Base-by-base conservation (phyloP, 2,888 invertebrate genomes). In the Lacanobia wlatinum region DNA sequence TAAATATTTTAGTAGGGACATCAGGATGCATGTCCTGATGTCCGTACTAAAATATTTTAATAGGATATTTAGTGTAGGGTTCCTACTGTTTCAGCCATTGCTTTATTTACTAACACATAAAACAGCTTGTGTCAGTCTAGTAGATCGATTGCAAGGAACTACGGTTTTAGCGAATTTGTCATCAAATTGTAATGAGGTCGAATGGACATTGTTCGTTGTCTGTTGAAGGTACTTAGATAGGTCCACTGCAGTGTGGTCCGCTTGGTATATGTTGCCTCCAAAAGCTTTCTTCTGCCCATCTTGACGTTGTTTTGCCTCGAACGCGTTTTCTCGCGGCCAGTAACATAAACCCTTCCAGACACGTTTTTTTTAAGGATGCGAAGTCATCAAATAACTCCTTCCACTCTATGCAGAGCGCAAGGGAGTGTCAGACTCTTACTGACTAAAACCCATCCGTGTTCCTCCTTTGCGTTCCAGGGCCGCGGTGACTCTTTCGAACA, bases 1-100 rank as follows among this genome's bases (percentile, higher is more conserved):
- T 60, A 48, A 67, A 82, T 77, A 66, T 76, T 50, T 69, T 40
- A 65, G 46, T 69, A 38, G 43, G 50, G 16, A 38, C 43, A 59
- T 55, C n/a, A n/a, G n/a, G n/a, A n/a, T n/a, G n/a, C n/a, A n/a
- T n/a, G n/a, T n/a, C n/a, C n/a, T n/a, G n/a, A n/a, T n/a, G n/a
- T n/a, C n/a, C n/a, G n/a, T n/a, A n/a, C n/a, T n/a, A n/a, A 48
- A 67, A 82, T 77, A 66, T 76, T 50, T 69, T 40, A 65, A 46
- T 69, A 38, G 43, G 10, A 28, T 38, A 48, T 48, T 48, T 28
- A 52, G 18, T 12, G 56, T 14, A 40, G 10, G 21, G 14, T 34
- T 5, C 43, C 43, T 43, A n/a, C 23, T 48, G 23, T 43, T 60
- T 21, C 23, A 61, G 53, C 4, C 16, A 38, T 23, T 46, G 16